A percentile compares a stretch with the other conserved stretches of the same genome.
phyloP scores from a whole-genome alignment of 2,888 invertebrate species.

The Therioaphis trifolii region DNA sequence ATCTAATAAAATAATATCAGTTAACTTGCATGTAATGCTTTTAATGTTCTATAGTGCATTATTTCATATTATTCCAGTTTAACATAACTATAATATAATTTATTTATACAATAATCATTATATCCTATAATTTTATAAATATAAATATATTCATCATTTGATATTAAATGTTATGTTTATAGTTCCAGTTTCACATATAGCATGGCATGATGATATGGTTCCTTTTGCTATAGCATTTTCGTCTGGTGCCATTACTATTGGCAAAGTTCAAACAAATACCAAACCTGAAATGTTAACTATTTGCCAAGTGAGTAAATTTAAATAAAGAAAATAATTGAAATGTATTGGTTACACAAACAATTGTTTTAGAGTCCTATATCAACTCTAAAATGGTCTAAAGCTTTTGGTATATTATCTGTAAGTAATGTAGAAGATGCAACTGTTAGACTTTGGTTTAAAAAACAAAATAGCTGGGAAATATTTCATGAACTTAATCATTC shows the following conservation, averaged over 20 bases:
- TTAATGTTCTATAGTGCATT: too few relatives aligned
- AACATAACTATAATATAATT: too few relatives aligned
- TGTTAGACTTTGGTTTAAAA: constrained; percentile 66
- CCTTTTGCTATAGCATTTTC: constrained; percentile 73
- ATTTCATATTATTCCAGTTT: too few relatives aligned
- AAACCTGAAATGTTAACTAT: constrained; percentile 66
- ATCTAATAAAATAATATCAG: too few relatives aligned
- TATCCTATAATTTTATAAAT: too few relatives aligned
- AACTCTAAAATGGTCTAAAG: constrained; percentile 63
- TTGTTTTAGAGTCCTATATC: constrained; percentile 50
- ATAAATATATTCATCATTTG: too few relatives aligned
- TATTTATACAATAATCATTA: too few relatives aligned
- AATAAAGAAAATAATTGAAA: background rate
- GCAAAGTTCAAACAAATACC: constrained; percentile 68
- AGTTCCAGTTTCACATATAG: constrained; percentile 71
- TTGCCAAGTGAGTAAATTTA: constrained; percentile 38
- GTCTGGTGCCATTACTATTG: constrained; percentile 72
- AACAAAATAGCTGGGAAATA: constrained; percentile 69
- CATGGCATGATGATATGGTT: constrained; percentile 73
- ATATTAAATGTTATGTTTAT: background rate
- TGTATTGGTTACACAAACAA: background rate
- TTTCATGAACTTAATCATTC: constrained; percentile 70
- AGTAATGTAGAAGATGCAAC: constrained; percentile 70
- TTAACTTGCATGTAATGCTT: too few relatives aligned
- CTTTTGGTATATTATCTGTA: constrained; percentile 70